Conservation (phyloP, 2,113 vertebrate species). For the Charadrius vociferus region DNA sequence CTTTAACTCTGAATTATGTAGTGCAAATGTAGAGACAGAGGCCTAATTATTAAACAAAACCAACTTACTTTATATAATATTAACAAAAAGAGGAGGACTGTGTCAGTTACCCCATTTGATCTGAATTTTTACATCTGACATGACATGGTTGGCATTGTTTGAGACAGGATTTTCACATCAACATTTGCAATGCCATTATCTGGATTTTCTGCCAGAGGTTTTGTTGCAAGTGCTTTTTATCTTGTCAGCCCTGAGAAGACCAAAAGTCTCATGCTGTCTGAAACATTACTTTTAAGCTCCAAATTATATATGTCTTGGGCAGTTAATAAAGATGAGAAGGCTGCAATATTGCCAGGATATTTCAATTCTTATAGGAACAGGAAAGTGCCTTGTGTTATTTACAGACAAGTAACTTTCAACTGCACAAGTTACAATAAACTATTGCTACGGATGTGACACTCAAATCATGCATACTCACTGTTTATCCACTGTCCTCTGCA, state of each 20-base stretch:
- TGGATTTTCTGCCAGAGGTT: neutral
- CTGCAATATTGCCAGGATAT: neutral
- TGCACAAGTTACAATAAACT: neutral
- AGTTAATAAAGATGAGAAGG: conserved; percentile 3
- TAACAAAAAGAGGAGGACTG: neutral
- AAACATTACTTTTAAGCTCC: neutral
- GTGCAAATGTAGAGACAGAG: neutral
- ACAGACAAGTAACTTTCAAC: neutral
- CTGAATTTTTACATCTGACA: neutral
- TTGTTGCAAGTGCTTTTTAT: neutral
- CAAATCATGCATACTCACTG: neutral
- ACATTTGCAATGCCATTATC: neutral
- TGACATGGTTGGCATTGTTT: neutral
- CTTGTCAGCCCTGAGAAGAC: neutral
- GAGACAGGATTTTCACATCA: neutral
- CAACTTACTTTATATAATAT: neutral
- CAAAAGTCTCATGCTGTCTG: neutral
- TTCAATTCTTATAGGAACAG: neutral
- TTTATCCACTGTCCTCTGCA: neutral
- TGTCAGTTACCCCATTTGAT: neutral
- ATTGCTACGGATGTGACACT: neutral
- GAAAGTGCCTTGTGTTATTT: neutral
- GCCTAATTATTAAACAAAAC: neutral
- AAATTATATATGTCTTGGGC: neutral
- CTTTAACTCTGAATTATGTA: neutral